Evolutionary conservation across 2,113 vertebrate species (phyloP), one percentile per base, ranked within the genome.

Genomic region (Phalacrocorax carbo): DNA sequence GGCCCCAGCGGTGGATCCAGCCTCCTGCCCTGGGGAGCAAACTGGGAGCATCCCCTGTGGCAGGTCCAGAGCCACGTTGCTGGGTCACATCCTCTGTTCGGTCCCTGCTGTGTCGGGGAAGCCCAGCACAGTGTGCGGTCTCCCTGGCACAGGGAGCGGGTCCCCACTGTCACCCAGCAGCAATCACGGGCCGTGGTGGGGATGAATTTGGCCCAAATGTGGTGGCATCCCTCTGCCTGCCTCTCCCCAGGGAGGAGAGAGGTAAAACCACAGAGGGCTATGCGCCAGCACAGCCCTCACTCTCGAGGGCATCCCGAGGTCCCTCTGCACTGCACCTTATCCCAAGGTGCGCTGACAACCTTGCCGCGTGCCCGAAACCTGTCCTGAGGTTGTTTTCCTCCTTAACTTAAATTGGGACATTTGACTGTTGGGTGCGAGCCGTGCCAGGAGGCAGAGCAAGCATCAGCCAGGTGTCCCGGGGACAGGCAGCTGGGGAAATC

Each of bases 11-110:
- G 30, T 34, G 61, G 57, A 42, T 38, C 48, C 8, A 2, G 6
- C 9, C 55, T 44, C 42, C 58, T 11, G 52, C 58, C 12, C 40
- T 0, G 0, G 40, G 36, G 5, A 42, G 7, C 7, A 44, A 81
- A 17, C 23, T 5, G 3, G 11, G 58, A 84, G 34, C 25, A 36
- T 11, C 34, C 48, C 20, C 48, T 0, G 0, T 2, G 64, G 64
- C 64, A 34, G n/a, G 23, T 44, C 36, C 10, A 73, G 49, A 76
- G 51, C 57, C 10, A 7, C 5, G 0, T 13, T 25, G 13, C n/a
- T 34, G 61, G 19, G 11, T 32, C 65, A 10, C 58, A 29, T 15
- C 68, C 42, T 75, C 18, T 5, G 1, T 1, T 3, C 8, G 22
- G 25, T 48, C 49, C 49, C 18, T 15, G 34, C 7, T 17, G 29